phyloP scores from a whole-genome alignment of 1,140 invertebrate species.

The Orius laevigatus region DNA sequence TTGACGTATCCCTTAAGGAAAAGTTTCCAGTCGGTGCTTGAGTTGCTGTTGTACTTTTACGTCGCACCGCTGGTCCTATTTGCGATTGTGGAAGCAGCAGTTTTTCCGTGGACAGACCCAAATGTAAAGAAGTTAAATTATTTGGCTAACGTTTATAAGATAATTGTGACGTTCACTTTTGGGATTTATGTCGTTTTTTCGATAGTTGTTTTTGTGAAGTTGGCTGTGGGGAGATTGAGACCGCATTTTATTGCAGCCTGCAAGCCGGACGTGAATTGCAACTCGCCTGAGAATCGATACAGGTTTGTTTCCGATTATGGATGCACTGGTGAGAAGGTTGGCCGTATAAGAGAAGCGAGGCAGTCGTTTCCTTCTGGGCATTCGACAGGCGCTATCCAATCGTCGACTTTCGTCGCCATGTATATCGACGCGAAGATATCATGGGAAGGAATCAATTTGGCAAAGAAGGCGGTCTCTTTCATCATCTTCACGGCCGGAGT shows the following conservation, averaged over 20 bases:
- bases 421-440: not conserved
- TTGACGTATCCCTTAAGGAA: too few relatives aligned
- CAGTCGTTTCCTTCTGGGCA: conserved; percentile 69
- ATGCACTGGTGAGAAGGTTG: conserved; percentile 36
- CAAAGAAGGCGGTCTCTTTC: too few relatives aligned
- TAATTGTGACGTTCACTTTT: too few relatives aligned
- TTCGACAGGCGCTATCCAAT: conserved; percentile 28
- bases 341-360: conserved; percentile 46
- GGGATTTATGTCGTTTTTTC: too few relatives aligned
- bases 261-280: conserved; percentile 33
- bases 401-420: conserved; percentile 18
- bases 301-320: conserved; percentile 42
- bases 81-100: too few relatives aligned
- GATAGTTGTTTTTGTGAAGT: conserved; percentile 54
- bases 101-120: too few relatives aligned
- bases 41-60: too few relatives aligned
- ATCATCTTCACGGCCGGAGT: too few relatives aligned
- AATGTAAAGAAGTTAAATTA: too few relatives aligned
- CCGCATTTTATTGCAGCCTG: conserved; percentile 80
- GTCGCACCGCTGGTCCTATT: too few relatives aligned
- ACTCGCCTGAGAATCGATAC: conserved; percentile 1
- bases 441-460: not conserved
- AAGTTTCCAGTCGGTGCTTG: too few relatives aligned
- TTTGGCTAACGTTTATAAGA: too few relatives aligned
- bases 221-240: conserved; percentile 71